phyloP scores from a whole-genome alignment of 2,888 invertebrate species.

The Leucophora obtusa region DNA sequence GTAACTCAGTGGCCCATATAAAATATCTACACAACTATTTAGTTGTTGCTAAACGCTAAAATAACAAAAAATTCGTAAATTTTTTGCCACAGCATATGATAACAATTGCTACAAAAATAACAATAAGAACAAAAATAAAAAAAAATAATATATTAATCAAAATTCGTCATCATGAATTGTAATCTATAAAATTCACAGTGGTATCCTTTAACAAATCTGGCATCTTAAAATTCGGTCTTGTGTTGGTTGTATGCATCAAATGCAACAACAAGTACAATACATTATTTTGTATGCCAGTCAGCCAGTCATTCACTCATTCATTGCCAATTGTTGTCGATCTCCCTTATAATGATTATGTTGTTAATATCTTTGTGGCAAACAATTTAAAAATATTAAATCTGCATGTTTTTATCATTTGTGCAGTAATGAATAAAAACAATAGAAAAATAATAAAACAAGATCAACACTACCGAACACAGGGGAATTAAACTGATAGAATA shows the following conservation, averaged over 20 bases:
- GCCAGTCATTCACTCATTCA: background rate
- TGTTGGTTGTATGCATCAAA: conserved; percentile 24
- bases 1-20: background rate
- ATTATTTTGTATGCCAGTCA: conserved; percentile 20
- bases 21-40: background rate
- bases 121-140: background rate
- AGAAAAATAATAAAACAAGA: background rate
- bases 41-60: conserved; percentile 6
- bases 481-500: background rate
- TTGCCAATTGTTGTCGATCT: conserved; percentile 44
- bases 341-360: background rate
- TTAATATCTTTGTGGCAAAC: background rate
- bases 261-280: conserved; percentile 13
- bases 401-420: conserved; percentile 4
- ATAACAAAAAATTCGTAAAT: background rate
- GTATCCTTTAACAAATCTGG: background rate
- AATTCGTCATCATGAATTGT: conserved; percentile 41
- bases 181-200: conserved; percentile 3
- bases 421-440: background rate
- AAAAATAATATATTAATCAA: conserved; percentile 36
- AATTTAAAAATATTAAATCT: background rate
- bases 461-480: background rate
- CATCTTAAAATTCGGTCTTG: background rate
- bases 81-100: background rate
- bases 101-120: background rate